A percentile compares a stretch with the other conserved stretches of the same genome.
phyloP scores from a whole-genome alignment of 2,797 vertebrate genomes.

The Aplochiton taeniatus region DNA sequence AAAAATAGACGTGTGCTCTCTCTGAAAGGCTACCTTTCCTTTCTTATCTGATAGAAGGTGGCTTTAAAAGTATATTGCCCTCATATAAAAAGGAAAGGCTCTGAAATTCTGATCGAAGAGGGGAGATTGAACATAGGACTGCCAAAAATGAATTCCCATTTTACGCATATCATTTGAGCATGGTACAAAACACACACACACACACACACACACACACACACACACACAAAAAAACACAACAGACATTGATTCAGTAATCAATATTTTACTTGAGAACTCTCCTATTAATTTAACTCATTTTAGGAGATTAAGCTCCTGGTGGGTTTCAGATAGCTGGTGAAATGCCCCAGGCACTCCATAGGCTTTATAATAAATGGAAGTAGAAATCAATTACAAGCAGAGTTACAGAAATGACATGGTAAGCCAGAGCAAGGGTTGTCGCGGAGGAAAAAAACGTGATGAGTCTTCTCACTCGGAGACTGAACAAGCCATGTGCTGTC shows the following conservation, averaged over 20 bases:
- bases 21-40: slow-evolving; percentile 1
- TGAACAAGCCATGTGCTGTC: slow-evolving; percentile 19
- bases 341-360: slow-evolving; percentile 46
- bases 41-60: slow-evolving; percentile 2
- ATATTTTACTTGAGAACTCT: slow-evolving; percentile 62
- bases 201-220: too few relatives aligned
- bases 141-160: slow-evolving; percentile 48
- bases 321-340: slow-evolving; percentile 57
- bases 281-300: slow-evolving; percentile 70
- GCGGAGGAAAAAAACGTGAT: slow-evolving; percentile 27
- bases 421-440: slow-evolving; percentile 47
- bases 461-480: slow-evolving; percentile 24
- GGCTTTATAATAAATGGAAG: slow-evolving; percentile 70
- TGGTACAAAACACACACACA: too few relatives aligned
- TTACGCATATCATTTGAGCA: slow-evolving; percentile 50
- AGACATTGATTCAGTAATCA: slow-evolving; percentile 67
- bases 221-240: too few relatives aligned
- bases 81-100: slow-evolving; percentile 24
- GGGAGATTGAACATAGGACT: slow-evolving; percentile 42
- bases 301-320: slow-evolving; percentile 66
- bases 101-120: slow-evolving; percentile 35
- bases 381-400: slow-evolving; percentile 73
- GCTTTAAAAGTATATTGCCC: slow-evolving; percentile 10
- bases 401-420: slow-evolving; percentile 59
- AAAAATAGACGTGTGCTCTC: slow-evolving; percentile 5